Conservation (phyloP, 92 coral and sea anemone genomes). For the Actinostola sp. region DNA sequence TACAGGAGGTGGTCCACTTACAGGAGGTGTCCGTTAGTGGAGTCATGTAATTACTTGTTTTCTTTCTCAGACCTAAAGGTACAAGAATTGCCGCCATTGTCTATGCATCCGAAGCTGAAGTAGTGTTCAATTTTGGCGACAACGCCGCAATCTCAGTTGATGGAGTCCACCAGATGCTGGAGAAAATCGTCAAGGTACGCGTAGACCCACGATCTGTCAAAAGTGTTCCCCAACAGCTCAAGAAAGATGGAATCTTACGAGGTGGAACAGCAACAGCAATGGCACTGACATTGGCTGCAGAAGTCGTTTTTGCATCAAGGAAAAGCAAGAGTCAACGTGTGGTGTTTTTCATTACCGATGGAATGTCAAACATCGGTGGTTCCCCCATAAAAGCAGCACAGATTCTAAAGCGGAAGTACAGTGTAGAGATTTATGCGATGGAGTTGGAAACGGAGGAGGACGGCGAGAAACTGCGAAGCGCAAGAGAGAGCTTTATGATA, state of each 20-base stretch:
- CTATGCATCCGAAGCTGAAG: constrained; percentile 64
- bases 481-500: constrained; percentile 38
- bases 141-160: constrained; percentile 34
- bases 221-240: constrained; percentile 40
- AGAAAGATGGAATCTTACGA: constrained; percentile 45
- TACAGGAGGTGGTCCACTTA: no score
- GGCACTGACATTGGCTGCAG: constrained; percentile 60
- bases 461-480: constrained; percentile 32
- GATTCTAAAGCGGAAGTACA: constrained; percentile 8
- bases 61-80: constrained; percentile 48
- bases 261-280: constrained; percentile 76
- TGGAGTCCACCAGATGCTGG: constrained; percentile 50
- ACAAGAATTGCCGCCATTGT: constrained; percentile 78
- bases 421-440: constrained; percentile 77
- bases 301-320: constrained; percentile 54
- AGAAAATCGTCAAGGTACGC: constrained; percentile 17
- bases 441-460: constrained; percentile 65
- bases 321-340: constrained; percentile 51
- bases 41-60: not conserved
- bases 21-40: no score
- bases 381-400: constrained; percentile 61
- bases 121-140: constrained; percentile 71
- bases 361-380: constrained; percentile 80
- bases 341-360: constrained; percentile 78
- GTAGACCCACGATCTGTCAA: not conserved